phyloP scores from a whole-genome alignment of 2,797 vertebrate genomes.

The Eulemur rubriventer region DNA sequence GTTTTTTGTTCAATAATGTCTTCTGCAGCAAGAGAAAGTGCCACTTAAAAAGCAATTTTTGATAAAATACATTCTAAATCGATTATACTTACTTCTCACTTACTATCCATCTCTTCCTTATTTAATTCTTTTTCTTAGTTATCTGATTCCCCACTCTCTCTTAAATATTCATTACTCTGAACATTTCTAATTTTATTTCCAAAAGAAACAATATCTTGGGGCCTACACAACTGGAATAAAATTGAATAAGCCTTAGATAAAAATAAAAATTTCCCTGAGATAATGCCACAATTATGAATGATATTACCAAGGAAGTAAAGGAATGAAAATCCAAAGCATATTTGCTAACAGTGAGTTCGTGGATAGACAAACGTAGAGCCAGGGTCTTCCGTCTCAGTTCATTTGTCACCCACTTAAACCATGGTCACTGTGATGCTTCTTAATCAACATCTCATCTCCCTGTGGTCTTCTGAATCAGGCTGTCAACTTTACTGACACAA shows the following conservation, averaged over 20 bases:
- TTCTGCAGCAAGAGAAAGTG: conserved; percentile 77
- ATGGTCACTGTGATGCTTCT: not conserved
- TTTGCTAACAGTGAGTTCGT: not conserved
- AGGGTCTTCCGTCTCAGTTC: not conserved
- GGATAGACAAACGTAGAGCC: not conserved
- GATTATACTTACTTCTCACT: conserved; percentile 73
- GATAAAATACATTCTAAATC: conserved; percentile 77
- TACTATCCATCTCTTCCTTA: conserved; percentile 58
- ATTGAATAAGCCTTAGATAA: not conserved
- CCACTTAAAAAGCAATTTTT: conserved; percentile 83
- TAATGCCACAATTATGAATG: conserved; percentile 26
- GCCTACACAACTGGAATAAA: not conserved
- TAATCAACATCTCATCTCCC: conserved; percentile 35
- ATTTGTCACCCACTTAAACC: not conserved
- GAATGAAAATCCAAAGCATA: conserved; percentile 13
- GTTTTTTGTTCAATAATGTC: conserved; percentile 75
- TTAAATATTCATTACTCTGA: conserved; percentile 55
- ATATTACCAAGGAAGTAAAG: not conserved
- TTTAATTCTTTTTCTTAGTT: conserved; percentile 40
- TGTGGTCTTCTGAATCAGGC: not conserved
- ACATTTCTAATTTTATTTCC: conserved; percentile 54
- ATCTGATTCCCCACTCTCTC: not conserved
- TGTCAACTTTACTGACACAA: conserved; percentile 56
- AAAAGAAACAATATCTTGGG: conserved; percentile 26
- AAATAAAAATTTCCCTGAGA: not conserved